phyloP scores from a whole-genome alignment of 2,797 vertebrate species.

The Myiothlypis chrysogaster region DNA sequence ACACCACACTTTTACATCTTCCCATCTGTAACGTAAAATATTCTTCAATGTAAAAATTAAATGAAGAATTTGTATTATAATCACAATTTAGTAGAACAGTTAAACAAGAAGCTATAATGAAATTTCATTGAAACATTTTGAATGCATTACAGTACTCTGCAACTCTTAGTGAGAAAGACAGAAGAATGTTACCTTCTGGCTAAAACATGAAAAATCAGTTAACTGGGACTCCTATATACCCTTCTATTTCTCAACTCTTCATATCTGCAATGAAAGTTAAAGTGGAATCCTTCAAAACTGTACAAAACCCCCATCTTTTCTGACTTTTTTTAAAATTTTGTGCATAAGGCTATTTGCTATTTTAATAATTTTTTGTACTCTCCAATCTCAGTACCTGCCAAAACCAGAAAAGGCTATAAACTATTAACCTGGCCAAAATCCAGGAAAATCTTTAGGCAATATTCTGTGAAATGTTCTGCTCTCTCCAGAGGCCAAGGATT shows the following conservation, averaged over 20 bases:
- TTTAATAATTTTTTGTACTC: not conserved
- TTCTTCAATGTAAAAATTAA: not conserved
- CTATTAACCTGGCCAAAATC: not conserved
- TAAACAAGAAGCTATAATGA: not conserved
- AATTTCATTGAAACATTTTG: not conserved
- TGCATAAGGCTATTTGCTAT: not conserved
- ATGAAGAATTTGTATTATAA: not conserved
- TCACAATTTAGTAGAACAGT: not conserved
- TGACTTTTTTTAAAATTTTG: not conserved
- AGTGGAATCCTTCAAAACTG: not conserved
- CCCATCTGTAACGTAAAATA: not conserved
- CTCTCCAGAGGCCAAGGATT: not conserved
- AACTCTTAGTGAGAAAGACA: not conserved
- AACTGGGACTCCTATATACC: not conserved
- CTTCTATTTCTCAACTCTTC: not conserved
- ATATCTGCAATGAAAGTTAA: not conserved
- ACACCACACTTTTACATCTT: not conserved
- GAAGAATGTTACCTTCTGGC: not conserved
- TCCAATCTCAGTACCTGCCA: not conserved
- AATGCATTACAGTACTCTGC: not conserved
- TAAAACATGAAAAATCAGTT: not conserved
- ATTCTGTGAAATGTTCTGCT: not conserved
- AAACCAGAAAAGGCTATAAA: not conserved
- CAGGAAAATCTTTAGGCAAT: not conserved
- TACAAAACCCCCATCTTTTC: fast-evolving